Evolutionary conservation across 2,113 vertebrate genomes (phyloP).

Genomic region (Camelus bactrianus): DNA sequence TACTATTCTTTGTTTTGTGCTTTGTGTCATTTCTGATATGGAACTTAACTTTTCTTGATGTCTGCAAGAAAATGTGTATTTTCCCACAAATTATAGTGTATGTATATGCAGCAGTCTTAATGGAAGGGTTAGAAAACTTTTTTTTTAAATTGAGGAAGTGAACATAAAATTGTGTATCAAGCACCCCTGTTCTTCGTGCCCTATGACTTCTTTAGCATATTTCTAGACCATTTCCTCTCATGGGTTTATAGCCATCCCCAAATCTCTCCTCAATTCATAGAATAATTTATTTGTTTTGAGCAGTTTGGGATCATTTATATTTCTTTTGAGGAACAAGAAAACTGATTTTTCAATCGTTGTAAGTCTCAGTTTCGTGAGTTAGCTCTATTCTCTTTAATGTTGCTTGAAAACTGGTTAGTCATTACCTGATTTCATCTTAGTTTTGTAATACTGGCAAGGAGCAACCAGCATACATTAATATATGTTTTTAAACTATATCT

Average conservation of each 20-base stretch:
- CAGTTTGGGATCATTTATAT: neutral
- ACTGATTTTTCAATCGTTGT: neutral
- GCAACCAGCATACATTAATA: neutral
- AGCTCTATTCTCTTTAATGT: neutral
- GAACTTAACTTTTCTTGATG: neutral
- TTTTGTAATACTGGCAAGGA: neutral
- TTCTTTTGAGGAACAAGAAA: neutral
- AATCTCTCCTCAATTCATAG: neutral
- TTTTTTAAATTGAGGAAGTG: neutral
- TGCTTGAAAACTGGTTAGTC: neutral
- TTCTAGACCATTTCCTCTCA: neutral
- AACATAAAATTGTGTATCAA: neutral
- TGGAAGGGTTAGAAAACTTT: neutral
- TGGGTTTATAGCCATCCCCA: neutral
- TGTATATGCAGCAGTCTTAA: neutral
- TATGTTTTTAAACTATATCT: neutral
- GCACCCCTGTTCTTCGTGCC: neutral
- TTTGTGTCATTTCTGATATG: neutral
- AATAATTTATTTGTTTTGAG: neutral
- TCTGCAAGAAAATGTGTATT: neutral
- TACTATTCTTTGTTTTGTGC: neutral
- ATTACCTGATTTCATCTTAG: neutral
- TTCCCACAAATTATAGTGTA: neutral
- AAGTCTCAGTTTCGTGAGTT: constrained; percentile 7
- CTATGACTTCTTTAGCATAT: neutral